Percentiles rank a stretch among this genome's conserved stretches.
These are phyloP conservation scores for Columbina picui DNA, from an alignment of 2,113 vertebrate species.

Conservation along the genomic window DNA sequence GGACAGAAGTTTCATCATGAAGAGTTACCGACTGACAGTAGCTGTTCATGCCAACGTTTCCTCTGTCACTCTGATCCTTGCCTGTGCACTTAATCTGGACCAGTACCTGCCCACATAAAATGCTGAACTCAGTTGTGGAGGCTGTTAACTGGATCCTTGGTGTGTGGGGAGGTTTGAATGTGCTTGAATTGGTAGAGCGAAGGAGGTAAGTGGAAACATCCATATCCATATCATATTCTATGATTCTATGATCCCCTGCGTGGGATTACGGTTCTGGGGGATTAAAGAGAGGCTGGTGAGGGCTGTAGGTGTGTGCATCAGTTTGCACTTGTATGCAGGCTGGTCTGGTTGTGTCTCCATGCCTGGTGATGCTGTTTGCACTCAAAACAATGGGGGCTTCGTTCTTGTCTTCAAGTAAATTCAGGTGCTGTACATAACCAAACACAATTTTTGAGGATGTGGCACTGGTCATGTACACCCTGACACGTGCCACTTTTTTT, in stretches of 20 bases:
- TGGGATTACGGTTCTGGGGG: not conserved
- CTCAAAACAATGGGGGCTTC: not conserved
- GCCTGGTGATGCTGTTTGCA: not conserved
- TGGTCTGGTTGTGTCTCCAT: rapidly evolving
- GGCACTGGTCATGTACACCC: not conserved
- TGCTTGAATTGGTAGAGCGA: not conserved
- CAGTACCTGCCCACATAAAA: rapidly evolving
- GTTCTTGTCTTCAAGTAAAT: not conserved
- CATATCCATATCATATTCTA: too few species aligned
- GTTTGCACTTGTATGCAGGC: rapidly evolving
- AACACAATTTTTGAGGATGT: not conserved
- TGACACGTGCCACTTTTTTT: not conserved
- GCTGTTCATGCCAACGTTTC: rapidly evolving
- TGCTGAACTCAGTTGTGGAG: not conserved
- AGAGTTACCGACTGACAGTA: not conserved
- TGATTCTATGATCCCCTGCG: too few species aligned
- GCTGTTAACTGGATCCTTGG: not conserved
- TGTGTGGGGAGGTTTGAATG: not conserved
- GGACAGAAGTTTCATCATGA: not conserved
- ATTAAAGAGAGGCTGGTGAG: not conserved
- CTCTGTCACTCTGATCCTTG: not conserved
- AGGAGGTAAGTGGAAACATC: not conserved
- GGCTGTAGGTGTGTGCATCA: not conserved
- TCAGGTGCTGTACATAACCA: not conserved
- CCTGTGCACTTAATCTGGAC: not conserved